A percentile compares a stretch with the other conserved stretches of the same genome.
phyloP scores from a whole-genome alignment of 2,888 invertebrate species.

The Eupithecia abbreviata region DNA sequence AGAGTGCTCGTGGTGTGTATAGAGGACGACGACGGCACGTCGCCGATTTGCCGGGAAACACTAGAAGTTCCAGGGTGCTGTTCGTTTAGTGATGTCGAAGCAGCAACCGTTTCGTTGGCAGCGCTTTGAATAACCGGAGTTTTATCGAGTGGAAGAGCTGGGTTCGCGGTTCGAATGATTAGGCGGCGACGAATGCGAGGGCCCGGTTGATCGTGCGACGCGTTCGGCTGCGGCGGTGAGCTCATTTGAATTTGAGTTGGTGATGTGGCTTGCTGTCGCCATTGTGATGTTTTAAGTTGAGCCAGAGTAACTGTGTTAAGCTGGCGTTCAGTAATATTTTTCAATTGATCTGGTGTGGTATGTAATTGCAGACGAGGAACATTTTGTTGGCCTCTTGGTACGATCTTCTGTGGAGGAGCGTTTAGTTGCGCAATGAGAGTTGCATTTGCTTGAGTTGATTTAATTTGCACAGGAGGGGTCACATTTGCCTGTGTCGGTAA shows the following conservation, averaged over 20 bases:
- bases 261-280: background rate
- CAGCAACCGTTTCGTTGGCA: conserved; percentile 26
- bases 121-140: conserved; percentile 27
- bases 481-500: background rate
- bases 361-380: background rate
- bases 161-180: conserved; percentile 17
- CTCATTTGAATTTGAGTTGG: conserved; percentile 5
- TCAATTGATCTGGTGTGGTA: background rate
- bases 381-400: background rate
- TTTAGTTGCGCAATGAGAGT: conserved; percentile 8
- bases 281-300: conserved; percentile 5
- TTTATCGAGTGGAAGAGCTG: conserved; percentile 18
- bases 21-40: conserved; percentile 6
- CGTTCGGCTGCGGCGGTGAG: conserved; percentile 7
- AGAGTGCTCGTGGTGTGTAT: conserved; percentile 26
- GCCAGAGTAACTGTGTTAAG: conserved; percentile 6
- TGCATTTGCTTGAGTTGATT: conserved; percentile 3
- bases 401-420: conserved; percentile 9
- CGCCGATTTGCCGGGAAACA: background rate
- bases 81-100: conserved; percentile 9
- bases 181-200: conserved; percentile 20
- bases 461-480: background rate
- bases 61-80: conserved; percentile 8
- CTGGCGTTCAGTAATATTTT: background rate
- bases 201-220: background rate